These are phyloP conservation scores for Cerastoderma edule DNA, from an alignment of 2,888 invertebrate species.

Conservation along the genomic window DNA sequence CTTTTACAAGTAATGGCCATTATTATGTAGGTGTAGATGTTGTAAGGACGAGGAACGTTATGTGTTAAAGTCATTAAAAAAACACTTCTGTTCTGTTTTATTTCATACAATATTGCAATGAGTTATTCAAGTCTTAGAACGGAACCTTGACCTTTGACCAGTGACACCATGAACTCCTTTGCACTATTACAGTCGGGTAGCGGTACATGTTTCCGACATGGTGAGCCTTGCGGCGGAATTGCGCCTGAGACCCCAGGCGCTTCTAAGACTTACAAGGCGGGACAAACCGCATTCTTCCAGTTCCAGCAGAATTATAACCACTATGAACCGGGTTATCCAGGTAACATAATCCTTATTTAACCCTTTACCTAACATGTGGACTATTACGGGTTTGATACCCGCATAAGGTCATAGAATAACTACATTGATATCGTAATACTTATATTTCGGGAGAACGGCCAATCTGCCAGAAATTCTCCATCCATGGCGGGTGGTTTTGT, in stretches of 20 bases:
- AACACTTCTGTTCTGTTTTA: neutral
- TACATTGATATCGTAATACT: too few species aligned
- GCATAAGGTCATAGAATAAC: too few species aligned
- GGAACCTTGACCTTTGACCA: neutral
- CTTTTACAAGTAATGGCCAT: too few species aligned
- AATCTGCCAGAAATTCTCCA: too few species aligned
- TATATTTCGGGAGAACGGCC: too few species aligned
- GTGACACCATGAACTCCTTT: too few species aligned
- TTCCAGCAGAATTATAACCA: constrained; percentile 73
- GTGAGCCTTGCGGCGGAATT: constrained; percentile 65
- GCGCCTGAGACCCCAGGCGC: constrained; percentile 45
- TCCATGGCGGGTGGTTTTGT: too few species aligned
- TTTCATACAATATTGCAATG: neutral
- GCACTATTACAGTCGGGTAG: constrained; percentile 67
- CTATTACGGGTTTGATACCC: too few species aligned
- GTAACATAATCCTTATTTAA: too few species aligned
- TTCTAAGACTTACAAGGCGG: constrained; percentile 47
- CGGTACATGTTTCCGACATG: constrained; percentile 62
- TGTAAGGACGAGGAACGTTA: neutral
- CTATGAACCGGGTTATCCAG: constrained; percentile 69
- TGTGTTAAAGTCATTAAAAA: too few species aligned
- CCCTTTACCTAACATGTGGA: too few species aligned
- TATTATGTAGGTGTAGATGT: neutral
- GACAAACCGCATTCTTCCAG: constrained; percentile 62
- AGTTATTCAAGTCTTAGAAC: neutral